phyloP scores from a whole-genome alignment of 2,113 vertebrate species.

The Cricetomys ansorgei region DNA sequence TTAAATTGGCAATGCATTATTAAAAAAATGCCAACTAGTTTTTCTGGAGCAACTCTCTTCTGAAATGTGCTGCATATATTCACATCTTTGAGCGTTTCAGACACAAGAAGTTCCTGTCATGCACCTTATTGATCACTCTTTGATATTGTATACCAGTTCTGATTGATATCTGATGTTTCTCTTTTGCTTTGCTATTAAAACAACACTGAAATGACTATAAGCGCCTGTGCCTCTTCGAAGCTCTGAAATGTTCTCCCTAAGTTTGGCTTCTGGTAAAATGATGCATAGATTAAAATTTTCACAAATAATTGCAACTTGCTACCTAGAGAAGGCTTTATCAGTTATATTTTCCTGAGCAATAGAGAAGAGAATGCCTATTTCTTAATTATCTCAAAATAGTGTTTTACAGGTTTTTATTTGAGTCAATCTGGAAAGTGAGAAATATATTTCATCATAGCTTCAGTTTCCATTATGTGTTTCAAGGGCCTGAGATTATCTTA shows the following conservation, averaged over 20 bases:
- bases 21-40: not conserved
- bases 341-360: constrained; percentile 4
- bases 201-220: not conserved
- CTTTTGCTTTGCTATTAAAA: not conserved
- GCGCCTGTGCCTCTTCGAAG: not conserved
- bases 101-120: not conserved
- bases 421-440: not conserved
- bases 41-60: not conserved
- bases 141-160: not conserved
- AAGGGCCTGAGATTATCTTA: not conserved
- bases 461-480: not conserved
- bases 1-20: constrained; percentile 52
- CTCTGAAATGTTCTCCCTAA: not conserved
- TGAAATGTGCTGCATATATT: not conserved
- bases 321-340: not conserved
- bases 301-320: not conserved
- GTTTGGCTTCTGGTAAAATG: not conserved
- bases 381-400: not conserved
- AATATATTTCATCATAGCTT: not conserved
- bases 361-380: not conserved
- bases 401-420: not conserved
- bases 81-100: not conserved
- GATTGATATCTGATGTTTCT: not conserved
- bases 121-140: not conserved
- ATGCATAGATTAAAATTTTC: not conserved